Conservation (phyloP, 2,113 vertebrate species). For the Phalacrocorax pelagicus region DNA sequence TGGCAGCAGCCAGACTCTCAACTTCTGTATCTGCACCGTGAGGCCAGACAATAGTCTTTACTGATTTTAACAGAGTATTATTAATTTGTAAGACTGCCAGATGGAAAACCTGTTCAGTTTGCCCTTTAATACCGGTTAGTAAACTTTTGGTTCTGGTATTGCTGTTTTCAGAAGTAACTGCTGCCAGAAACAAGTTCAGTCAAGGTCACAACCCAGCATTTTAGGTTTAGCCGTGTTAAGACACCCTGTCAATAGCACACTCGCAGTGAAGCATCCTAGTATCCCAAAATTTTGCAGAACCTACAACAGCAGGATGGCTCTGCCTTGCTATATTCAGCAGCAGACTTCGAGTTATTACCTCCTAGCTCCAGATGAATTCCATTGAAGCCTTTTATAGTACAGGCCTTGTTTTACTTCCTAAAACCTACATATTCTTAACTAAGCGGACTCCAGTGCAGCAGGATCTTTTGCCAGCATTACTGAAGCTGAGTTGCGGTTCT, state of each 20-base stretch:
- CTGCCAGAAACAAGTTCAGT: not conserved
- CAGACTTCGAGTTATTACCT: not conserved
- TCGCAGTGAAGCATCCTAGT: no score
- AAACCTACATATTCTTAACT: not conserved
- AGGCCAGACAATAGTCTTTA: not conserved
- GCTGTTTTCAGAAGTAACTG: not conserved
- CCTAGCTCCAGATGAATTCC: not conserved
- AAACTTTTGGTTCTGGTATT: not conserved
- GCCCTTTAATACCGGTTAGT: not conserved
- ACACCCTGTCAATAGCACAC: not conserved
- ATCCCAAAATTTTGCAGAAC: not conserved
- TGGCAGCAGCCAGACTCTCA: not conserved
- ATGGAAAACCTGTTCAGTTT: not conserved
- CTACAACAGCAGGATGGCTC: not conserved
- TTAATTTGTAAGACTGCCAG: not conserved
- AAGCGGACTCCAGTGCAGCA: not conserved
- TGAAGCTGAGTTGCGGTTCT: not conserved
- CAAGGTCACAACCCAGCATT: not conserved
- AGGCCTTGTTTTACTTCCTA: not conserved
- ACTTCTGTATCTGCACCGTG: rapidly evolving
- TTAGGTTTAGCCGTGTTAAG: not conserved
- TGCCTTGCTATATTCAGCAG: not conserved
- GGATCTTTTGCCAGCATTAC: not conserved
- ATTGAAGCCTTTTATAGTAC: not conserved
- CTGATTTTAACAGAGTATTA: not conserved